Conservation (phyloP, 2,113 vertebrate species). For the Orycteropus afer region DNA sequence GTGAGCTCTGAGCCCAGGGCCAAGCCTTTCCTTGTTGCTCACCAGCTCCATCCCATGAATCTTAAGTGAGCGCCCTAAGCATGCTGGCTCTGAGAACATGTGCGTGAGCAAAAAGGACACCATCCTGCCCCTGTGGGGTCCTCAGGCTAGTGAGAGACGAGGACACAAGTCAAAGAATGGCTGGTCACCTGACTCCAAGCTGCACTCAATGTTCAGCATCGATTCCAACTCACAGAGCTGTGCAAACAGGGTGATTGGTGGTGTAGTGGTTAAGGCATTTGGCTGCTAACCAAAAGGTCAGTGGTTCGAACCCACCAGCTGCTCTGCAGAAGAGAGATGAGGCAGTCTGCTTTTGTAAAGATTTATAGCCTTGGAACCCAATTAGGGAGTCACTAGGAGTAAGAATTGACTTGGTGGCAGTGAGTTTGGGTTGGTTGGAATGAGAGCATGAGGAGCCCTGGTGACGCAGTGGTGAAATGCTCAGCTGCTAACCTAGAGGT, state of each 20-base stretch:
- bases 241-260: background rate
- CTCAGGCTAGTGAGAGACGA: background rate
- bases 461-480: too few relatives aligned
- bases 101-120: background rate
- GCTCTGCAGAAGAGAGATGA: too few relatives aligned
- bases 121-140: background rate
- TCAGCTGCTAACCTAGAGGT: background rate
- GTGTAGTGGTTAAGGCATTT: too few relatives aligned
- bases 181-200: background rate
- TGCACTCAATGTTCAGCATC: rapidly evolving
- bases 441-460: too few relatives aligned
- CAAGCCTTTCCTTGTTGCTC: background rate
- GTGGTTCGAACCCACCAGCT: too few relatives aligned
- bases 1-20: background rate
- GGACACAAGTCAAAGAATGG: rapidly evolving
- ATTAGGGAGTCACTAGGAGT: too few relatives aligned
- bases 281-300: too few relatives aligned
- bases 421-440: too few relatives aligned
- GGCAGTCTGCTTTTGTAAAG: too few relatives aligned
- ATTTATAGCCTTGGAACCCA: too few relatives aligned
- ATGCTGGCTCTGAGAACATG: background rate
- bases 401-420: too few relatives aligned
- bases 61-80: background rate
- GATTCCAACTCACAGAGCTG: background rate
- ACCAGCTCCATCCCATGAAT: background rate